phyloP scores from a whole-genome alignment of 2,113 vertebrate genomes.

The Alectura lathami region DNA sequence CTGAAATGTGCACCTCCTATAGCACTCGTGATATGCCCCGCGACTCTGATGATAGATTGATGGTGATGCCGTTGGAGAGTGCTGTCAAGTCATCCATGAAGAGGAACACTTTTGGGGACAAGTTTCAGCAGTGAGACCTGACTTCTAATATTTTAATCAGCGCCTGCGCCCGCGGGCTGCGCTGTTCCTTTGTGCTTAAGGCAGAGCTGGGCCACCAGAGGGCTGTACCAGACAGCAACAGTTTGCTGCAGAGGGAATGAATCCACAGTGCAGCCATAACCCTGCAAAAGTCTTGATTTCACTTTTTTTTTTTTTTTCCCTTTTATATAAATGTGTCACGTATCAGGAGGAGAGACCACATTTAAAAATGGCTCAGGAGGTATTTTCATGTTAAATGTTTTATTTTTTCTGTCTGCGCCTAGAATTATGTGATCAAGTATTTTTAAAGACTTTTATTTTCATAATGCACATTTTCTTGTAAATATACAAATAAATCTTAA shows the following conservation, averaged over 20 bases:
- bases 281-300: background rate
- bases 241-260: background rate
- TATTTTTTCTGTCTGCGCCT: background rate
- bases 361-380: background rate
- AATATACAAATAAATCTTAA: background rate
- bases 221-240: background rate
- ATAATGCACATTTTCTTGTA: background rate
- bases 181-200: background rate
- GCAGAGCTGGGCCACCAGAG: background rate
- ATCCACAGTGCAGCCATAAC: background rate
- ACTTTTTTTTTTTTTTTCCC: background rate
- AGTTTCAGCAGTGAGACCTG: background rate
- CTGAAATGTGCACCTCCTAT: background rate
- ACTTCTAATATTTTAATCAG: fast-evolving
- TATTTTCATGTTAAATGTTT: background rate
- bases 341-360: background rate
- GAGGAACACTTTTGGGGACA: background rate
- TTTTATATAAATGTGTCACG: background rate
- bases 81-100: background rate
- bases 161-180: background rate
- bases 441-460: background rate
- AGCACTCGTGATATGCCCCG: background rate
- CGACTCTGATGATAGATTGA: background rate
- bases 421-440: background rate
- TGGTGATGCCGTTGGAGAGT: background rate